Base-by-base conservation (phyloP, 2,113 vertebrate species). In the Phylloscopus trochiloides region DNA sequence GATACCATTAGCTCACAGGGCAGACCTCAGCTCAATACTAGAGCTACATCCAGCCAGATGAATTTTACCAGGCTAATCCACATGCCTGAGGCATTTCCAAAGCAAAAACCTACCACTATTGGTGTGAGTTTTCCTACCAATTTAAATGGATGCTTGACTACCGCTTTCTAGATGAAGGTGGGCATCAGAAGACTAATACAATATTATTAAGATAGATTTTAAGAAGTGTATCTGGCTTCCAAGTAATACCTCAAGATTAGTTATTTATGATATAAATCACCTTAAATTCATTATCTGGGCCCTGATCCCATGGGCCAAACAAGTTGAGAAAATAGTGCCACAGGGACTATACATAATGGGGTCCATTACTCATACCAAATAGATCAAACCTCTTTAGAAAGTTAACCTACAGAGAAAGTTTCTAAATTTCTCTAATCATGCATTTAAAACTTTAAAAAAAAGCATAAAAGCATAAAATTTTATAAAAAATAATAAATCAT, bases 41-140 rank as follows among this genome's bases (percentile, higher is more conserved):
- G 2, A 34, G 32, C 34, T 17, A 10, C 0, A 0, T 5, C 31
- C 1, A 84, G 51, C 12, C 63, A 78, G 66, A 63, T 15, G 5
- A 61, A 31, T 81, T 71, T 81, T 54, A 78, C 28, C n/a, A 34
- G 6, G 13, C 10, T n/a, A 47, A 29, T 57, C 19, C 32, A 90
- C 20, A 15, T 34, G 31, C 19, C 43, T 3, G 15, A 42, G 14
- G 19, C 51, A 32, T n/a, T 85, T 66, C 19, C 32, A n/a, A 68
- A 87, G 34, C 36, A 61, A 78, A 90, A 45, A 47, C 3, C 25
- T 36, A 47, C 17, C 3, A 0, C 8, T 20, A 67, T 2, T 16
- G 3, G 21, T 28, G 28, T 12, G 38, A 87, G 15, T 14, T 89
- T 59, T 63, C 47, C 63, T 42, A 50, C 2, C 3, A 20, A 36